Conservation (phyloP, 2,888 invertebrate species). For the Globia sparganii region DNA sequence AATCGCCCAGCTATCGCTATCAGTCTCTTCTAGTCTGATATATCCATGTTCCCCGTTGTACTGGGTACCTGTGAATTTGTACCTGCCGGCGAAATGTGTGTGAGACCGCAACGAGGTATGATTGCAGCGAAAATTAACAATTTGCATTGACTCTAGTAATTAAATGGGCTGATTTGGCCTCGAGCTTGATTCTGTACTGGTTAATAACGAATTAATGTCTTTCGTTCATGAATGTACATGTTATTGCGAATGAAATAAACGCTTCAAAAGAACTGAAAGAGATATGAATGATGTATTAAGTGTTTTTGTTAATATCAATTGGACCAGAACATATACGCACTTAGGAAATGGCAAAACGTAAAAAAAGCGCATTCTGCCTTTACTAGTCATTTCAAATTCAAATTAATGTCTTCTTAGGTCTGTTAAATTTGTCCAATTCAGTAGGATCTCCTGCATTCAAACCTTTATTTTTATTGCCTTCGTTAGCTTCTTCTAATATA, state of each 20-base stretch:
- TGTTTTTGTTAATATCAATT: no score
- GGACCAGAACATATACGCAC: background rate
- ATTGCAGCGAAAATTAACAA: constrained; percentile 70
- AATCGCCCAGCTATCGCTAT: no score
- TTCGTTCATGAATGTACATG: constrained; percentile 24
- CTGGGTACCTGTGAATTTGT: constrained; percentile 76
- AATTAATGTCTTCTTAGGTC: background rate
- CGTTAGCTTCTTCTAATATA: no score
- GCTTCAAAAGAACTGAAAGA: background rate
- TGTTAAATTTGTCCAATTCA: background rate
- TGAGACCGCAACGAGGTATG: constrained; percentile 81
- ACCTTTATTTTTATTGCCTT: background rate
- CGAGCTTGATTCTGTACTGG: constrained; percentile 53
- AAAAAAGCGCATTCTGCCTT: background rate
- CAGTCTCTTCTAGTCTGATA: constrained; percentile 8
- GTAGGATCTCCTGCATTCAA: background rate
- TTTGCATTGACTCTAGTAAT: constrained; percentile 71
- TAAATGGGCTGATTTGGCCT: constrained; percentile 60
- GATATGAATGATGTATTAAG: background rate
- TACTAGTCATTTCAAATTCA: background rate
- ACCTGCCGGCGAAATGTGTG: constrained; percentile 84
- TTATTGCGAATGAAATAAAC: constrained; percentile 10
- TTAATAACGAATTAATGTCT: constrained; percentile 42
- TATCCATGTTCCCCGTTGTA: constrained; percentile 64
- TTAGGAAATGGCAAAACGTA: no score